These are phyloP conservation scores for Lordiphosa clarofinis DNA, from an alignment of 1,140 invertebrate species.

Conservation along the genomic window DNA sequence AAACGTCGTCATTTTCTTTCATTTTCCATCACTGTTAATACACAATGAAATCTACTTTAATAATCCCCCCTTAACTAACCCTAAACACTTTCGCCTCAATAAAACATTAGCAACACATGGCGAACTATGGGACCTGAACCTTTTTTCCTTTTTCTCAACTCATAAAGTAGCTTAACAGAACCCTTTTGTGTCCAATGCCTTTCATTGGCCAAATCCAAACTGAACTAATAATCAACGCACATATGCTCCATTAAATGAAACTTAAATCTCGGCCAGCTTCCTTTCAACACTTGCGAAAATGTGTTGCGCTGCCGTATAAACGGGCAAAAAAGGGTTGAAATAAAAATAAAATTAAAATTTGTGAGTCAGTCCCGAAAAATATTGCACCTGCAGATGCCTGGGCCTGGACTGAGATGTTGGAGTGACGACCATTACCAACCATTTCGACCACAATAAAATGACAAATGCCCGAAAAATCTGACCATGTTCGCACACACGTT, in stretches of 20 bases:
- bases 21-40: background rate
- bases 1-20: background rate
- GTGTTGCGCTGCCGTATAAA: slow-evolving; percentile 18
- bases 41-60: no score
- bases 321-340: slow-evolving; percentile 51
- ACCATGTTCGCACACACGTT: slow-evolving; percentile 51
- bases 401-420: slow-evolving; percentile 8
- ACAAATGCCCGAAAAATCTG: slow-evolving; percentile 72
- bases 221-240: slow-evolving; percentile 47
- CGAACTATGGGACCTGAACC: background rate
- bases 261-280: slow-evolving; percentile 47
- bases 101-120: slow-evolving; percentile 14
- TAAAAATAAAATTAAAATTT: slow-evolving; percentile 73
- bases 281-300: slow-evolving; percentile 64
- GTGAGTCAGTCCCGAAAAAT: slow-evolving; percentile 51
- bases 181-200: slow-evolving; percentile 49
- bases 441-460: slow-evolving; percentile 73
- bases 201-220: slow-evolving; percentile 31
- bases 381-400: slow-evolving; percentile 62
- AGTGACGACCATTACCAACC: slow-evolving; percentile 61
- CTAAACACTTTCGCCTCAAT: slow-evolving; percentile 5
- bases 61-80: slow-evolving; percentile 1
- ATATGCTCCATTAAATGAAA: slow-evolving; percentile 69
- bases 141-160: background rate
- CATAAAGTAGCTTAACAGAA: slow-evolving; percentile 37